These are phyloP conservation scores for Pseudopleuronectes americanus DNA, from an alignment of 2,797 vertebrate genomes.

Conservation along the genomic window DNA sequence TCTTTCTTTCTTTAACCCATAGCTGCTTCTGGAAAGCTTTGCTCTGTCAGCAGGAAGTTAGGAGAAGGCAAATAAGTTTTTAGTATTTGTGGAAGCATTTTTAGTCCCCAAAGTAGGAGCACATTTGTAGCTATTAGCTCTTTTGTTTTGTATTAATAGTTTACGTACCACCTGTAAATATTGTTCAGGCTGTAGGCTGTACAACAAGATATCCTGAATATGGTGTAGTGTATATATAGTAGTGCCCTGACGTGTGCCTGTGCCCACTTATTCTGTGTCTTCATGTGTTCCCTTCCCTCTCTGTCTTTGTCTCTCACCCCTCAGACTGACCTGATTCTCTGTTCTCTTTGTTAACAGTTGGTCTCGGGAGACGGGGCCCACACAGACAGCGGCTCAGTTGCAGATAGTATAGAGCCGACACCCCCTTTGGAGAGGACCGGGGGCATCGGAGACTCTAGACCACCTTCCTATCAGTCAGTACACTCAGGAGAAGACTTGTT, in stretches of 20 bases:
- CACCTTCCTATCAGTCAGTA: slow-evolving; percentile 95
- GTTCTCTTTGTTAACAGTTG: slow-evolving; percentile 76
- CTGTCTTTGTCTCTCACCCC: slow-evolving; percentile 3
- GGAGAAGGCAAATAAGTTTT: not conserved
- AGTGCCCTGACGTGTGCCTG: slow-evolving; percentile 15
- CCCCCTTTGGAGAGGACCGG: slow-evolving; percentile 90
- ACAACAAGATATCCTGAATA: slow-evolving; percentile 11
- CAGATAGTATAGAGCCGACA: slow-evolving; percentile 79
- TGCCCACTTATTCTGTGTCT: slow-evolving; percentile 27
- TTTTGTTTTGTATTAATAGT: not conserved
- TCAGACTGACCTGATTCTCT: slow-evolving; percentile 18
- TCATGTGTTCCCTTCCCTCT: slow-evolving; percentile 13
- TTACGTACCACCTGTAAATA: slow-evolving; percentile 1
- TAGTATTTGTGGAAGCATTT: slow-evolving; percentile 12
- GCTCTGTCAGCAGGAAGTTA: slow-evolving; percentile 6
- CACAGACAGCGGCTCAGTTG: slow-evolving; percentile 81
- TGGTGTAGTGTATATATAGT: slow-evolving; percentile 35
- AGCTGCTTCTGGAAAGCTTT: slow-evolving; percentile 17
- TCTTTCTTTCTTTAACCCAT: slow-evolving; percentile 21
- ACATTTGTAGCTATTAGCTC: not conserved
- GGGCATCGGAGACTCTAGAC: slow-evolving; percentile 93
- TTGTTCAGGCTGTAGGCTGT: slow-evolving; percentile 7
- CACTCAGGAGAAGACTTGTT: not conserved
- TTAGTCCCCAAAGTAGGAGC: not conserved
- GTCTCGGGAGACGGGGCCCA: slow-evolving; percentile 89